These are phyloP conservation scores for Bimastos eiseni DNA, from an alignment of 2,888 invertebrate species.

Conservation along the genomic window DNA sequence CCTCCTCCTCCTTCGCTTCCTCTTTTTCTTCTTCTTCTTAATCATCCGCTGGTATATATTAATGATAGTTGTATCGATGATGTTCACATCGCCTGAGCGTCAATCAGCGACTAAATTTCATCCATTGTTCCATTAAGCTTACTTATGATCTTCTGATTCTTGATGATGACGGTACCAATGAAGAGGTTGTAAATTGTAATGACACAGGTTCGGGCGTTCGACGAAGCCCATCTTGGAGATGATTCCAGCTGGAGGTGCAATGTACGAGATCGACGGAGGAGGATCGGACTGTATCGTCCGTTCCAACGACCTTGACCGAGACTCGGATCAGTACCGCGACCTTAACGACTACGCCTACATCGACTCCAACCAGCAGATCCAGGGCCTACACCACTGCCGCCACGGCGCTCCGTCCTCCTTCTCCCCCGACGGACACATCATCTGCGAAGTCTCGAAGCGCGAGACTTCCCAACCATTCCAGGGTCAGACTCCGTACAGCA, in stretches of 20 bases:
- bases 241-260: neutral
- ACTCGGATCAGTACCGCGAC: constrained; percentile 19
- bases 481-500: constrained; percentile 2
- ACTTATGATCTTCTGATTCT: no score
- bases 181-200: no score
- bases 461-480: neutral
- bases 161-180: no score
- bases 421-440: neutral
- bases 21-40: no score
- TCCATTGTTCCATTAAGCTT: no score
- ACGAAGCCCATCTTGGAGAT: constrained; percentile 3
- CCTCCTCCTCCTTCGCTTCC: no score
- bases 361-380: constrained; percentile 26
- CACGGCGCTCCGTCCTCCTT: neutral
- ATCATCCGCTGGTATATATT: neutral
- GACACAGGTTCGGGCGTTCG: neutral
- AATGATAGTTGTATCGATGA: neutral
- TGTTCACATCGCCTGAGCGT: neutral
- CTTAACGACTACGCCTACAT: constrained; percentile 29
- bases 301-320: constrained; percentile 19
- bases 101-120: no score
- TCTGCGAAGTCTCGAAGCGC: neutral
- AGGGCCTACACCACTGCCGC: neutral
- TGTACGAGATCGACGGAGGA: constrained; percentile 20
- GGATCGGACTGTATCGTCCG: neutral